Percentiles rank a stretch among this genome's conserved stretches.
Conservation (phyloP, 2,888 invertebrate species). For the Sericinus montela region DNA sequence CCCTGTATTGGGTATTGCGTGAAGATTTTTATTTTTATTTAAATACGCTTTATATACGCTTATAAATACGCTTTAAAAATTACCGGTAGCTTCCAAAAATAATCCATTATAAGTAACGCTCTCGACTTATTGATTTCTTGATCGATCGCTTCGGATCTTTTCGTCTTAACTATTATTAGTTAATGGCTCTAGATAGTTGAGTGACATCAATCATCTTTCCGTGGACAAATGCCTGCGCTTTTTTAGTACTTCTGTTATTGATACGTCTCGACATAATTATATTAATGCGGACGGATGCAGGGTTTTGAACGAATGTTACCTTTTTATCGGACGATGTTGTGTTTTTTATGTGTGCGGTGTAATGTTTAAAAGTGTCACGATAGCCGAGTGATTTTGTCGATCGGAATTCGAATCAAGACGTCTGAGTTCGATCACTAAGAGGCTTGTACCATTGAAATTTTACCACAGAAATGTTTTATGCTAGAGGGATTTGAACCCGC, state of each 20-base stretch:
- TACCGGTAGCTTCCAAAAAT: slow-evolving; percentile 66
- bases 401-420: too few species aligned
- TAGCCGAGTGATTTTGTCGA: too few species aligned
- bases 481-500: too few species aligned
- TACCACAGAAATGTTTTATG: too few species aligned
- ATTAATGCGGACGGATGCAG: slow-evolving; percentile 10
- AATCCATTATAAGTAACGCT: slow-evolving; percentile 66
- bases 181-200: slow-evolving; percentile 69
- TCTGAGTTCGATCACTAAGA: too few species aligned
- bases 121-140: slow-evolving; percentile 70
- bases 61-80: slow-evolving; percentile 43
- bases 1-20: too few species aligned
- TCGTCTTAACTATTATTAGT: slow-evolving; percentile 73
- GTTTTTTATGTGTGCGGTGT: neutral
- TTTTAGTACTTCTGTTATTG: slow-evolving; percentile 32
- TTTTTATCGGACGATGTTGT: slow-evolving; percentile 1
- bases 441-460: too few species aligned
- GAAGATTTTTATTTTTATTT: too few species aligned
- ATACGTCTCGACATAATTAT: slow-evolving; percentile 19
- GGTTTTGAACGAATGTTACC: slow-evolving; percentile 4
- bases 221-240: slow-evolving; percentile 62
- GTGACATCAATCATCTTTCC: slow-evolving; percentile 67
- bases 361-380: neutral
- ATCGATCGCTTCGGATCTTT: slow-evolving; percentile 62
- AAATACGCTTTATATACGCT: too few species aligned